Evolutionary conservation across 2,888 invertebrate species (phyloP), one percentile per base, ranked within the genome.

Genomic region (Brachylomia viminalis): DNA sequence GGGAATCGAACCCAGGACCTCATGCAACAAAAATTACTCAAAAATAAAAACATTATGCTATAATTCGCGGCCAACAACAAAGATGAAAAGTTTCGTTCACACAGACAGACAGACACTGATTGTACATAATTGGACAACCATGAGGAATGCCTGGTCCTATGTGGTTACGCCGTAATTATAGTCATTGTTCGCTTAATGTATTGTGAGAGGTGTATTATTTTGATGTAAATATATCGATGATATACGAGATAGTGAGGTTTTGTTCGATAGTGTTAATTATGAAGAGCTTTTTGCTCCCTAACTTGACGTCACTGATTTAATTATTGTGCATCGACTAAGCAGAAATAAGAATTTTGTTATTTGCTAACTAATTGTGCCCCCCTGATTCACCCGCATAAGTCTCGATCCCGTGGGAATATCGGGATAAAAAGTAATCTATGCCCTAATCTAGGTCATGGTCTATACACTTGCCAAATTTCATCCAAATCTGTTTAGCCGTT

Each of bases 141-240:
- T 87, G 83, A 87, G 83, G 68, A 84, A 75, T 80, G 79, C 72
- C 69, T 59, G 76, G 78, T 81, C 83, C 79, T 79, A 75, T 75
- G 75, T 80, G 59, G 76, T 85, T 82, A 72, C n/a, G 70, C 23
- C 64, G 68, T 87, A 81, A 87, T 87, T 80, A 84, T 75, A 78
- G 84, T 78, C 61, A 85, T 87, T 86, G 86, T 82, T 66, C 61
- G 33, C 45, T 45, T 87, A 80, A 86, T 86, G 64, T 74, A 59
- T 66, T 49, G 8, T 15, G 54, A 69, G 68, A 30, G 30, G 30
- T 38, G 27, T 73, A 70, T 85, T 64, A 86, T 86, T 81, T 75
- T 70, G 61, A 76, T 65, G 42, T 67, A 65, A 73, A 75, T 79
- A 72, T 79, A 88, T 90, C 88, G 89, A 84, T 85, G 87, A 75